Base-by-base conservation (phyloP, 1,140 invertebrate genomes). In the Dreissena rostriformis region DNA sequence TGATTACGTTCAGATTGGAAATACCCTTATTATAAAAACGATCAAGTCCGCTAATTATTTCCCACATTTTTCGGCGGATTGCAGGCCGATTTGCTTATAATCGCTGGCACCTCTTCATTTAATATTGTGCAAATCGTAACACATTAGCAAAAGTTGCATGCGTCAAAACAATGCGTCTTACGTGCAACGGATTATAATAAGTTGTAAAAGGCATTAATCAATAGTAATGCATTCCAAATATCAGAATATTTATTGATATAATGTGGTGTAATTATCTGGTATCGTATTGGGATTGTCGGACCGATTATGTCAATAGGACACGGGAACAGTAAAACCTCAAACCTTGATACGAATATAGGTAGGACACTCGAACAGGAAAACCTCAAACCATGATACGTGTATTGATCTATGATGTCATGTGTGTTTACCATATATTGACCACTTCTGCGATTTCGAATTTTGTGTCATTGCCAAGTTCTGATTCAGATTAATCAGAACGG, bases 121-220 rank as follows among this genome's bases (percentile, higher is more conserved):
- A 61, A 61, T 19, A 61, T 61, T 61, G 57, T 61, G 57, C 22
- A 61, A 61, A 61, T 61, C 22, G 17, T 24, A 24, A 19, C 57
- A 61, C 57, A 61, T 61, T 61, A 61, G 57, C 57, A 61, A 61
- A 24, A 61, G 22, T 61, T 61, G 12, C 57, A 61, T 61, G 57
- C 2, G 17, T 24, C 17, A 6, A 61, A 61, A 61, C 57, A 61
- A 61, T n/a, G 57, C 4, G 12, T n/a, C 22, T 61, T 61, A n/a
- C 57, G 57, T 6, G 2, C 17, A 11, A 19, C 57, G 12, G 22
- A n/a, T 61, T n/a, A 61, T 19, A n/a, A n/a, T n/a, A 19, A 24
- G 57, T n/a, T 61, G 17, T 61, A 61, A 61, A 61, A 61, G 57
- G 57, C 22, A 12, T 61, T 61, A 61, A 61, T 61, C 17, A 61